Evolutionary conservation across 2,797 vertebrate species (phyloP).

Genomic region (Eleutherodactylus coqui): DNA sequence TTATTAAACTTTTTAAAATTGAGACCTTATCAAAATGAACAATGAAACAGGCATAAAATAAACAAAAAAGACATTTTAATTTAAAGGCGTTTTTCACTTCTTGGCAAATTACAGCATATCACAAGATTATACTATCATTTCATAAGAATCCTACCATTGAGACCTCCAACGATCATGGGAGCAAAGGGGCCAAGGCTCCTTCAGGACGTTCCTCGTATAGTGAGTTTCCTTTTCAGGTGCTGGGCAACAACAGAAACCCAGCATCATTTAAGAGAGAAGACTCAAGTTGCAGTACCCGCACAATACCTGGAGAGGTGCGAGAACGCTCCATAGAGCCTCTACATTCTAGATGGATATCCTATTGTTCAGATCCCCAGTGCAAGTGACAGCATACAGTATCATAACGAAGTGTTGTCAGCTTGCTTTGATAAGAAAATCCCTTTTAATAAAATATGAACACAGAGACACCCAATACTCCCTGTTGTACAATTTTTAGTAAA

Average conservation of each 20-base stretch:
- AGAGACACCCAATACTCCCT: too few relatives aligned
- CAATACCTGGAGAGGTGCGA: background rate
- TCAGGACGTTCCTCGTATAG: background rate
- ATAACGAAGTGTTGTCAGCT: too few relatives aligned
- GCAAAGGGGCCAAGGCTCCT: background rate
- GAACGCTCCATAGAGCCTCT: background rate
- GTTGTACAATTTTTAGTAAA: too few relatives aligned
- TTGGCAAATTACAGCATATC: background rate
- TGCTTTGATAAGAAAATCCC: too few relatives aligned
- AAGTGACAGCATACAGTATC: too few relatives aligned
- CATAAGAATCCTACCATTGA: background rate
- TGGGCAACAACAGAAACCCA: background rate
- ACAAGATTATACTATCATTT: background rate
- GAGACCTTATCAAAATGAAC: background rate
- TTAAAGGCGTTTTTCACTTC: background rate
- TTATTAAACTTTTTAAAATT: constrained; percentile 17
- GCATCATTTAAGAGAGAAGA: background rate
- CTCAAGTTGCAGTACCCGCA: background rate
- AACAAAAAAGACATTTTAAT: background rate
- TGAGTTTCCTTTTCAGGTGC: background rate
- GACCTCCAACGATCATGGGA: background rate
- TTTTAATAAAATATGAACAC: too few relatives aligned
- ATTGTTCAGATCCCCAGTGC: background rate
- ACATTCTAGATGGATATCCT: background rate
- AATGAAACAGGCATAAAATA: background rate